Conservation (phyloP, 2,113 vertebrate genomes). For the Nyctibius bracteatus region DNA sequence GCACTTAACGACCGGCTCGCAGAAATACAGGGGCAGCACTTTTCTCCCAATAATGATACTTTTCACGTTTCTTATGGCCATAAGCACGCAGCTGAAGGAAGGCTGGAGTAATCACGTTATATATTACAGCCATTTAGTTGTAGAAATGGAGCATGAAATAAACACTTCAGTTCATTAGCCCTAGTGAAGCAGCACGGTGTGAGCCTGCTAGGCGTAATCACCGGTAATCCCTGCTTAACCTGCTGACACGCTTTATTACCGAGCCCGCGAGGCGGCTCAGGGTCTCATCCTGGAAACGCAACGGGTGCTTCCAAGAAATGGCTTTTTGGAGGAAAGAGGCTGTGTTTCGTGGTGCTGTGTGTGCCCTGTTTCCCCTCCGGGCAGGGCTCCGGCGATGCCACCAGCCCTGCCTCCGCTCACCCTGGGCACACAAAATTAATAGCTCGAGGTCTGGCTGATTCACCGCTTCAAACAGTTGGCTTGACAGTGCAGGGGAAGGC, state of each 20-base stretch:
- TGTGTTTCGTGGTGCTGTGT: no score
- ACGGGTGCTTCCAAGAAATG: background rate
- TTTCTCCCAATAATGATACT: background rate
- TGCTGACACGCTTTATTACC: background rate
- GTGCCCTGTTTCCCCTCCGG: background rate
- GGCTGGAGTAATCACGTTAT: slow-evolving; percentile 52
- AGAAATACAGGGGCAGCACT: background rate
- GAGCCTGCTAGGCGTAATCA: slow-evolving; percentile 10
- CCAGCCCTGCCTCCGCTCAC: background rate
- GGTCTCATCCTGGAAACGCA: background rate
- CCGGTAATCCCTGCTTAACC: background rate
- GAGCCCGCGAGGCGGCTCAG: background rate
- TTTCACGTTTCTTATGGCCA: background rate
- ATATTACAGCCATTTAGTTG: slow-evolving; percentile 49
- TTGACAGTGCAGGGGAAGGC: background rate
- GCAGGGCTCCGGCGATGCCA: background rate
- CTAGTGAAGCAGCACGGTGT: background rate
- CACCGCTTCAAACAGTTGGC: background rate
- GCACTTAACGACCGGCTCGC: background rate
- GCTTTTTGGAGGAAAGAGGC: background rate
- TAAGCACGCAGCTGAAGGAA: background rate
- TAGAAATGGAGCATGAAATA: slow-evolving; percentile 69
- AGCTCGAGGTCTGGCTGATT: background rate
- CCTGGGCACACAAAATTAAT: background rate
- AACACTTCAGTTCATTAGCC: slow-evolving; percentile 63